Base-by-base conservation (phyloP, 2,797 vertebrate genomes). In the Decapterus maruadsi region DNA sequence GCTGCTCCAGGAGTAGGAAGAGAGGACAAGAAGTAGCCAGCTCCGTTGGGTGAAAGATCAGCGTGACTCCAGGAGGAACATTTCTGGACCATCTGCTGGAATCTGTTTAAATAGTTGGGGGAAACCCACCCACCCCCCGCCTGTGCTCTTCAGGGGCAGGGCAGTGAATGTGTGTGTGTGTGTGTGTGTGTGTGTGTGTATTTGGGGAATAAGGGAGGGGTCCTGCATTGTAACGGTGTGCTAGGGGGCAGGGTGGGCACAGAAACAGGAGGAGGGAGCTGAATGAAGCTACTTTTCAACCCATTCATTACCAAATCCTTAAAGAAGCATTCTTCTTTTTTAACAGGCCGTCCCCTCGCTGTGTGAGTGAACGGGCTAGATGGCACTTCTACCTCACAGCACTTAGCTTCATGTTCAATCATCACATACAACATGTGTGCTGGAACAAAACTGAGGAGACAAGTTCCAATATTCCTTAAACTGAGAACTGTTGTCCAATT, bases 61-160 rank as follows among this genome's bases (percentile, higher is more conserved):
- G 26, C 10, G 54, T 40, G 79, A 62, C 73, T 73, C 63, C 58
- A 38, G 73, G 75, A 84, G 76, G 73, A 91, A 91, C 92, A 87
- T 94, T 92, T 79, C 74, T 56, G 54, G 48, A 78, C 89, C 90
- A 91, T 94, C 92, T 95, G 90, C 85, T 93, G 92, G 92, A 94
- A 95, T 94, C 94, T 90, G 86, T 67, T 90, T 95, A 94, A 95
- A 93, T 95, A 95, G 78, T 75, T 82, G 26, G 72, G 89, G 84
- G 86, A 89, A 85, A 83, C 86, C 81, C 83, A 60, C 75, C 84
- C 78, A 51, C 85, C 69, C 59, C 70, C 59, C 8, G 68, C 72
- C 61, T 68, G 73, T 53, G 72, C 50, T 65, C 72, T 54, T 65
- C 77, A 73, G 78, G 87, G 87, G 89, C 65, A 72, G 81, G 77